Evolutionary conservation across 2,888 invertebrate species (phyloP), one percentile per base, ranked within the genome.

Genomic region (Adela reaumurella): DNA sequence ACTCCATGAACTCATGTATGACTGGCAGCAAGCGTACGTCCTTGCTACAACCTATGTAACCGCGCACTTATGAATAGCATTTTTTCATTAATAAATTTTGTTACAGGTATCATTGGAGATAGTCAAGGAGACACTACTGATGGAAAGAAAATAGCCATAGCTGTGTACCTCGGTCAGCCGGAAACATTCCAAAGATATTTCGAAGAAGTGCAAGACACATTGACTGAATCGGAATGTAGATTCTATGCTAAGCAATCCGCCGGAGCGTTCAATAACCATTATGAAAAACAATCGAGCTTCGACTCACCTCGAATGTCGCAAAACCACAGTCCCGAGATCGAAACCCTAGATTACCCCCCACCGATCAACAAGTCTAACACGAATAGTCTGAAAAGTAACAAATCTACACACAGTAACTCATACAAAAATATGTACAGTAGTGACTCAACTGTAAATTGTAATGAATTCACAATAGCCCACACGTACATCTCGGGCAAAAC

Each of bases 401-500:
- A 81, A 56, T 83, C 83, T 52, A 67, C 78, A 53, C 80, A 77
- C 65, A 80, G 78, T 63, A 73, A 58, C 58, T 73, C 74, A 2
- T 81, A 71, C 61, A 80, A 80, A 59, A 78, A 78, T 59, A 74
- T 71, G 49, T 78, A 77, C 59, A 76, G 70, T 60, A 73, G 68
- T 63, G 76, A 74, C 56, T 80, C 81, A 57, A 78, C 79, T 60
- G 76, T 81, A 62, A 83, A 81, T 56, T 81, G 83, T 53, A 87
- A 87, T 67, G 88, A 89, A 67, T 90, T 91, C 62, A 81, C 91
- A 3, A 91, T 97, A 62, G 95, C 96, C 14, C 90, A 86, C 59
- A 89, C 97, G 3, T 92, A 89, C 62, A 91, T 97, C 54, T 92
- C 93, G 57, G 91, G 93, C 51, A 94, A 94, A 68, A 95, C 94